A percentile compares a stretch with the other conserved stretches of the same genome.
These are phyloP conservation scores for Bombus polaris DNA, from an alignment of 1,140 invertebrate genomes.

Conservation along the genomic window DNA sequence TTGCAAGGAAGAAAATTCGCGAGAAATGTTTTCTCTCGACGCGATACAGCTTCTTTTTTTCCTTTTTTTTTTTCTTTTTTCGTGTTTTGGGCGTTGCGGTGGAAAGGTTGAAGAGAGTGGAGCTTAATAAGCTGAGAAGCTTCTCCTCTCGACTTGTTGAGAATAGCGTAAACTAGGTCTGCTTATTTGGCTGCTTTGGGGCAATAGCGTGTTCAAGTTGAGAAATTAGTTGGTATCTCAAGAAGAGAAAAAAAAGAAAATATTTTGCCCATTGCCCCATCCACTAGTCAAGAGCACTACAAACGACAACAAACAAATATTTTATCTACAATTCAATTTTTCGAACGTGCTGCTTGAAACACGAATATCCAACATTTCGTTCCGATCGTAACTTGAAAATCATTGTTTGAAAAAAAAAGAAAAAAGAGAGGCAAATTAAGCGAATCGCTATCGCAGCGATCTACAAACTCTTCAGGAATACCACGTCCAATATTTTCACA, in stretches of 20 bases:
- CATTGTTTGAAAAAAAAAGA: background rate
- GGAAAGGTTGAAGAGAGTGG: background rate
- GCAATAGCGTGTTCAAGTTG: background rate
- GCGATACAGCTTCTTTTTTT: background rate
- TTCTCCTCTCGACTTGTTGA: conserved; percentile 2
- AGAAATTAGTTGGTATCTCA: background rate
- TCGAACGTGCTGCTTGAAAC: background rate
- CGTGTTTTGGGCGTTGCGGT: background rate
- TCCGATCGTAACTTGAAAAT: background rate
- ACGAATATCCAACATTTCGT: background rate
- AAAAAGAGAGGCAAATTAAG: too few species aligned
- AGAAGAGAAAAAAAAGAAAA: background rate
- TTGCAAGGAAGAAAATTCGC: background rate
- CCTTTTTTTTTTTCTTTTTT: background rate
- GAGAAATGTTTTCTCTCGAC: background rate
- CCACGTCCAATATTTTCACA: background rate
- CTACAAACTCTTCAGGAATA: background rate
- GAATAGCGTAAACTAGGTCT: conserved; percentile 26
- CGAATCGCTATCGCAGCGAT: background rate
- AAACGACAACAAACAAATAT: background rate
- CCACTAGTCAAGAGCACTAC: background rate
- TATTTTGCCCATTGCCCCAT: background rate
- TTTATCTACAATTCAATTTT: background rate
- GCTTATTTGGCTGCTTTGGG: conserved; percentile 8
- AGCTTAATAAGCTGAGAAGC: conserved; percentile 25